These are phyloP conservation scores for Coleophora flavipennella DNA, from an alignment of 2,888 invertebrate genomes.

Conservation along the genomic window DNA sequence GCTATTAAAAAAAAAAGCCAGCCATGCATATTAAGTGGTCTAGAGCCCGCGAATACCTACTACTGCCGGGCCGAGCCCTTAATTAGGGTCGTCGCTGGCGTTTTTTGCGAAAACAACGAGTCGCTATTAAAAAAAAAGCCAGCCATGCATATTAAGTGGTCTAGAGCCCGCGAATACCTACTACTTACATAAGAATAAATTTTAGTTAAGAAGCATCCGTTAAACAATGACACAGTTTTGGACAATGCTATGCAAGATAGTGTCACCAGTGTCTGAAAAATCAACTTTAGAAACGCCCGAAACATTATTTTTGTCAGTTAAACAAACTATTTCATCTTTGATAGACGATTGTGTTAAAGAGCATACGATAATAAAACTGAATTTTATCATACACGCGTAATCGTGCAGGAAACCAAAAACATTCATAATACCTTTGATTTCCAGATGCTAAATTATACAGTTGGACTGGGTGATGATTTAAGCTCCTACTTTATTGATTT, in stretches of 20 bases:
- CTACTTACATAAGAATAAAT: no score
- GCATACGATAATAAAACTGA: conserved; percentile 10
- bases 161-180: no score
- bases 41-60: no score
- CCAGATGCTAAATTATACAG: conserved; percentile 14
- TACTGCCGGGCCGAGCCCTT: no score
- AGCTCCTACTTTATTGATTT: conserved; percentile 8
- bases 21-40: no score
- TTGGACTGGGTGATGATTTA: conserved; percentile 12
- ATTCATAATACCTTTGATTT: conserved; percentile 14
- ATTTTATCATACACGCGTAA: conserved; percentile 16
- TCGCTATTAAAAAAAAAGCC: no score
- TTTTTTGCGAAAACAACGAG: no score
- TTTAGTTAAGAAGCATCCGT: no score
- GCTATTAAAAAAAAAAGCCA: no score
- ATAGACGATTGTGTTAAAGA: conserved; percentile 7
- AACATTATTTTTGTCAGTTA: conserved; percentile 7
- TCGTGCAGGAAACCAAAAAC: conserved; percentile 14
- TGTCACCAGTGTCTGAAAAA: conserved; percentile 1
- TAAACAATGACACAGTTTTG: no score
- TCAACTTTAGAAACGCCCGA: not conserved
- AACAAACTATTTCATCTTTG: conserved; percentile 6
- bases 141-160: no score
- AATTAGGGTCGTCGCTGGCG: no score
- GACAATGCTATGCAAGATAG: conserved; percentile 6